phyloP scores from a whole-genome alignment of 2,113 vertebrate species.

The Nymphicus hollandicus region DNA sequence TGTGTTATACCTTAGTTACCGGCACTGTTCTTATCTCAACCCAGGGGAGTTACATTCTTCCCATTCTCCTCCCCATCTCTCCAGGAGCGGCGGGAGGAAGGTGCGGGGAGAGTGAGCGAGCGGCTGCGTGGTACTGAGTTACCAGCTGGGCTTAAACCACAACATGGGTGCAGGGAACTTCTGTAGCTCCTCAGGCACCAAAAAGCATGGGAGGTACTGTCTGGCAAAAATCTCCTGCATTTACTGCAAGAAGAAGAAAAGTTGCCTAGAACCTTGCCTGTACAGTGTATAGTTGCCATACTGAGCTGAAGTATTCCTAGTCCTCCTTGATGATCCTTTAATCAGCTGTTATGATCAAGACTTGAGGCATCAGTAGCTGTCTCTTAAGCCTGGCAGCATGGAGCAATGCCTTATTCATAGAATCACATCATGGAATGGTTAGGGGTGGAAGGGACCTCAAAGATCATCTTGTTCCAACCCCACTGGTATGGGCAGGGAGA shows the following conservation, averaged over 20 bases:
- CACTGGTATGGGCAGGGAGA: background rate
- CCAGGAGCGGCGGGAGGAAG: too few relatives aligned
- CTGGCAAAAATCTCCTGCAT: background rate
- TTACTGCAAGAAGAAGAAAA: background rate
- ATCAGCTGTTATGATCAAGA: background rate
- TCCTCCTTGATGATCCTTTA: background rate
- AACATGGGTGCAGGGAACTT: background rate
- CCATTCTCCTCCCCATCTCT: too few relatives aligned
- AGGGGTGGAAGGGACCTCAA: background rate
- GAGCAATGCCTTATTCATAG: background rate
- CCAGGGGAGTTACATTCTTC: too few relatives aligned
- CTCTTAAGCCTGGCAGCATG: background rate
- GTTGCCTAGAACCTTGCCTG: background rate
- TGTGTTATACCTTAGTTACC: too few relatives aligned
- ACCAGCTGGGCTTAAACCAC: too few relatives aligned
- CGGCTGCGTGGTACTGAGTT: too few relatives aligned
- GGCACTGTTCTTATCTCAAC: too few relatives aligned
- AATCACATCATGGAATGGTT: background rate
- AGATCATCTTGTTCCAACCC: background rate
- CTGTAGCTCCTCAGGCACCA: background rate
- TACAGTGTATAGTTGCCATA: background rate
- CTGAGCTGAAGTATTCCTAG: background rate
- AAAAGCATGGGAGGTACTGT: background rate
- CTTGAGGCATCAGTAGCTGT: background rate
- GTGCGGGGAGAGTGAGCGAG: too few relatives aligned